Evolutionary conservation across 2,113 vertebrate genomes (phyloP), one percentile per base, ranked within the genome.

Genomic region (Onychorhynchus coronatus): DNA sequence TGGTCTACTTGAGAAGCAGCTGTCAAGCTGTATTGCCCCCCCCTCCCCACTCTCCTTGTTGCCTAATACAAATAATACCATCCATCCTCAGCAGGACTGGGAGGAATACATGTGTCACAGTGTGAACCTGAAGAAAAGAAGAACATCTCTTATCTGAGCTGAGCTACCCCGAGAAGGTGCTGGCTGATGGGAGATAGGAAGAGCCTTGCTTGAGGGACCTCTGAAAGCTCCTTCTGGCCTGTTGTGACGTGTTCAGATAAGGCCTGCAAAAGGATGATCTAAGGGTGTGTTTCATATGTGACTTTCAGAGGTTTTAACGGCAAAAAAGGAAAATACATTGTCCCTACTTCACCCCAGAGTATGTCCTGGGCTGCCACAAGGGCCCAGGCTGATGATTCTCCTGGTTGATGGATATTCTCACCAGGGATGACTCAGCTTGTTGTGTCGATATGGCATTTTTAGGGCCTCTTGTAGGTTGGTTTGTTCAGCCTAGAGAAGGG

Each of bases 171-270:
- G 87, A 97, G 96, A 94, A 96, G 94, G 97, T 95, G 97, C 85
- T 93, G 91, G 97, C 86, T 97, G 95, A 96, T 86, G 85, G 27
- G 71, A 96, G 95, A 97, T 97, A 96, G 31, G 41, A 66, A 76
- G 42, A 88, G 41, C 41, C 50, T 93, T 62, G 44, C 67, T 92
- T 88, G 72, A 95, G 88, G 85, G 84, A 91, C 52, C 42, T 96
- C 80, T 95, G 93, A 95, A 91, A 96, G 90, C 85, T 94, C 67
- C 86, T 96, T 56, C 58, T 44, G 63, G 59, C 22, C 49, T 91
- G 53, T 24, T 58, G 42, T 25, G 61, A 89, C 55, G 28, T 35
- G 76, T 39, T 61, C 67, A 46, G 55, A 83, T 35, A 89, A 0
- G 6, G 30, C 23, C 49, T 93, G 58, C 42, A 61, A 65, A 33